Evolutionary conservation across 2,797 vertebrate genomes (phyloP), one percentile per base, ranked within the genome.

Genomic region (Crax fasciolata): DNA sequence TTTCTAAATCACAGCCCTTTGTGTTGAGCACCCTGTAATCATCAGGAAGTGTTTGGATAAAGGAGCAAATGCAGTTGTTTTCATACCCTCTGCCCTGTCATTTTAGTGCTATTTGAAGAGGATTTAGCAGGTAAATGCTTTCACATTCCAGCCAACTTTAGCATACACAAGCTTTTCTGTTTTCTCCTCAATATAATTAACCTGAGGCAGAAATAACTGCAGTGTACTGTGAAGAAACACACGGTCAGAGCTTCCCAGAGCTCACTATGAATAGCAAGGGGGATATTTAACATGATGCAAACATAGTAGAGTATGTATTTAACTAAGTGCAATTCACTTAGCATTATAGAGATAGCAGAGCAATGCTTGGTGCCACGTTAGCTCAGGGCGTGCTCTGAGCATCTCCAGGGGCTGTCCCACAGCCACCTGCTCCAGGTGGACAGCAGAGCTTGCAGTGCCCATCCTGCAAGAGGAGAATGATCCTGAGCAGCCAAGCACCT

Each of bases 101-200:
- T 98, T 98, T 97, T 66, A 80, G 82, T 95, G 91, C 94, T 95
- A 79, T 97, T 97, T 97, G 94, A 93, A 91, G 93, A 95, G 90
- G 91, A 75, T 71, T 82, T 49, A 46, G 65, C 86, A 91, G 92
- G 95, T 97, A 97, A 97, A 97, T 90, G 87, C 73, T 85, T 84
- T 57, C 54, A 79, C 35, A 1, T 68, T 77, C 35, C 61, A 71
- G 57, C 39, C 51, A 66, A 7, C 80, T 76, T 90, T 39, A 80
- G 48, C 41, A 71, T 54, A 66, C 55, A 70, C 35, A 62, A 57
- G 62, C 35, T 73, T 67, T 67, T 58, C 55, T 67, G 48, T 5
- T 83, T 72, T 80, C 52, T 32, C 32, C 61, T 92, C 2, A 0
- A n/a, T 84, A 16, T 78, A 62, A 76, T 95, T 90, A 84, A 92